These are phyloP conservation scores for Macroramphosus scolopax DNA, from an alignment of 2,797 vertebrate genomes.

Conservation along the genomic window DNA sequence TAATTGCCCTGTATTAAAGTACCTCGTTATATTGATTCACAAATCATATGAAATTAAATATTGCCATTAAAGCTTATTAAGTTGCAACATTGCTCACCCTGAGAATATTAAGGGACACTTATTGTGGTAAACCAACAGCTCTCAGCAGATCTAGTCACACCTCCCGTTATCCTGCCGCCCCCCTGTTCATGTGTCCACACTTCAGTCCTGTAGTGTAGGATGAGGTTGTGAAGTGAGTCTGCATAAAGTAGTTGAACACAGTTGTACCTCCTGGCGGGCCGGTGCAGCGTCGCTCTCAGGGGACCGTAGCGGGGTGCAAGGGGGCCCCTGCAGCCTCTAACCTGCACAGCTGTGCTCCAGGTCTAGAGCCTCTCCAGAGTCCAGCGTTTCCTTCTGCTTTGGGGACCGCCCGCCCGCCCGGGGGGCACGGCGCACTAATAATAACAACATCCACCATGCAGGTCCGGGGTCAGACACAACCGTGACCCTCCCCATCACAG, in stretches of 20 bases:
- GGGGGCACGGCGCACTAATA: conserved; percentile 84
- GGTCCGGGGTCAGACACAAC: conserved; percentile 84
- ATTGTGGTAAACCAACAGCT: no score
- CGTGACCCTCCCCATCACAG: conserved; percentile 80
- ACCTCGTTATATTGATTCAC: no score
- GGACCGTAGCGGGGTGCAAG: conserved; percentile 24
- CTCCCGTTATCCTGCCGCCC: not conserved
- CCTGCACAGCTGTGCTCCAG: conserved; percentile 81
- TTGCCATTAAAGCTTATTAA: no score
- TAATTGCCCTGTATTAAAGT: no score
- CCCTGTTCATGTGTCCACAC: conserved; percentile 6
- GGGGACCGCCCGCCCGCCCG: conserved; percentile 80
- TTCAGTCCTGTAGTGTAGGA: conserved; percentile 11
- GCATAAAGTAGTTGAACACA: conserved; percentile 13
- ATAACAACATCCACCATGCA: conserved; percentile 92
- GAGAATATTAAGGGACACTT: no score
- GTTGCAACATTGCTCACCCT: no score
- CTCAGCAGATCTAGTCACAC: no score
- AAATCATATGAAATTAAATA: no score
- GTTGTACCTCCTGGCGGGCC: conserved; percentile 49
- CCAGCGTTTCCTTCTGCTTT: conserved; percentile 69
- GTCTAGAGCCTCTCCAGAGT: conserved; percentile 75
- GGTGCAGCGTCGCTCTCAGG: conserved; percentile 55
- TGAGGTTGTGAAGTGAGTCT: conserved; percentile 25
- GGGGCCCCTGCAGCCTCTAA: conserved; percentile 67